Conservation (phyloP, 2,888 invertebrate species). For the Mycalesis mineus region DNA sequence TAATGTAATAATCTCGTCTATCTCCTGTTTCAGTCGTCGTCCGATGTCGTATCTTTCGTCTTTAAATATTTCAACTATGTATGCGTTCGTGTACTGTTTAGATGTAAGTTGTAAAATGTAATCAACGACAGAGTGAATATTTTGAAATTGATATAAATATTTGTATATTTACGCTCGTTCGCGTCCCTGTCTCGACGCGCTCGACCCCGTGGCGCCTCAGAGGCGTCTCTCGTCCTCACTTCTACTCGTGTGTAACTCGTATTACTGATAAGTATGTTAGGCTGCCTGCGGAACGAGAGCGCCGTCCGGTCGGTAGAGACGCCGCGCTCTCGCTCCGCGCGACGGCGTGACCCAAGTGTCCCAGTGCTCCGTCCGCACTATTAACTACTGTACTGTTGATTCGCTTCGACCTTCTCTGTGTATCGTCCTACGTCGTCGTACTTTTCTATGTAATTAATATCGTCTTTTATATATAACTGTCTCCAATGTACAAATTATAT, state of each 20-base stretch:
- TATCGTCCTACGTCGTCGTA: slow-evolving; percentile 27
- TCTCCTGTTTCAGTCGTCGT: not conserved
- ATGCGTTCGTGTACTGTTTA: not conserved
- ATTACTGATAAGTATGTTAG: not conserved
- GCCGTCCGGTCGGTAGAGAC: not conserved
- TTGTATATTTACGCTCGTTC: slow-evolving; percentile 36
- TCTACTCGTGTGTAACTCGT: not conserved
- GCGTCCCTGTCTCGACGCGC: not conserved
- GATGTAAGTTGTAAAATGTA: slow-evolving; percentile 22
- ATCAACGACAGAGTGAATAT: slow-evolving; percentile 48
- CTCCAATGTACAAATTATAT: slow-evolving; percentile 40
- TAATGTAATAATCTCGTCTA: too few species aligned
- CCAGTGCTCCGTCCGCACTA: slow-evolving; percentile 34
- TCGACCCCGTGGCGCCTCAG: too few species aligned
- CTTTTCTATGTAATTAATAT: slow-evolving; percentile 19
- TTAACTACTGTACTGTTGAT: slow-evolving; percentile 40
- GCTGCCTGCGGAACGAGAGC: not conserved
- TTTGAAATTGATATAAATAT: slow-evolving; percentile 44
- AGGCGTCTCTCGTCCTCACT: not conserved
- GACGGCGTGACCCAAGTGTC: slow-evolving; percentile 15
- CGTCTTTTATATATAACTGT: slow-evolving; percentile 15
- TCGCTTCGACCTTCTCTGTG: slow-evolving; percentile 32
- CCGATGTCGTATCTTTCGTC: not conserved
- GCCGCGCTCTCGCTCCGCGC: not conserved
- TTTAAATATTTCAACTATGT: not conserved